Percentiles rank a stretch among this genome's conserved stretches.
phyloP scores from a whole-genome alignment of 2,113 vertebrate species.

The Cavia porcellus region DNA sequence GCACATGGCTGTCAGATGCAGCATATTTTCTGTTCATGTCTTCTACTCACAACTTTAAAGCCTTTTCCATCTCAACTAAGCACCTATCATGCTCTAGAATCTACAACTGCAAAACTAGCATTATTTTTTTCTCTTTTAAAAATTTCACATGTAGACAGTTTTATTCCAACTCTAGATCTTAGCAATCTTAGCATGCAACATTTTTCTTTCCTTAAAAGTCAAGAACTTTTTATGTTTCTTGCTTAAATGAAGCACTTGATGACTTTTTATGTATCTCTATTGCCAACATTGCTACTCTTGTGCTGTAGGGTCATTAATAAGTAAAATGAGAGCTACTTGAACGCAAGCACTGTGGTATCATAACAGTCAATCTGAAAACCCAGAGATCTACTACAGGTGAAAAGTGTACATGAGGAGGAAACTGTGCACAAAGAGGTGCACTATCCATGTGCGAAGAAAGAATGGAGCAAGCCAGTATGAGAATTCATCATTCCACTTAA shows the following conservation, averaged over 20 bases:
- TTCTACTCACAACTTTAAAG: not conserved
- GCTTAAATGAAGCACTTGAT: not conserved
- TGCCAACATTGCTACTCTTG: not conserved
- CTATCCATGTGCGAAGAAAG: not conserved
- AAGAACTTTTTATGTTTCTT: not conserved
- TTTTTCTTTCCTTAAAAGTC: not conserved
- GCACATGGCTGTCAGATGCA: too few species aligned
- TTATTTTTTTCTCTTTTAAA: not conserved
- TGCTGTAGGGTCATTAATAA: not conserved
- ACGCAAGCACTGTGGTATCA: not conserved
- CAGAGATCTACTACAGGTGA: not conserved
- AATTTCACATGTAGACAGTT: not conserved
- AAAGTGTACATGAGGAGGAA: not conserved
- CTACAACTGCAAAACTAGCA: not conserved
- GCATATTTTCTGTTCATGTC: not conserved
- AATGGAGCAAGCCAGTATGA: not conserved
- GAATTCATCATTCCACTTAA: not conserved
- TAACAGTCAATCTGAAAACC: not conserved
- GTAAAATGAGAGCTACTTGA: not conserved
- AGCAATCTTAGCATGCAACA: not conserved
- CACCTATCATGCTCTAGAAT: not conserved
- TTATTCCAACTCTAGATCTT: not conserved
- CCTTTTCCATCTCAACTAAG: not conserved
- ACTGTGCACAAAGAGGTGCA: not conserved
- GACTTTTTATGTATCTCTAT: not conserved